A percentile compares a stretch with the other conserved stretches of the same genome.
phyloP scores from a whole-genome alignment of 1,140 invertebrate genomes.

The Apolygus lucorum region DNA sequence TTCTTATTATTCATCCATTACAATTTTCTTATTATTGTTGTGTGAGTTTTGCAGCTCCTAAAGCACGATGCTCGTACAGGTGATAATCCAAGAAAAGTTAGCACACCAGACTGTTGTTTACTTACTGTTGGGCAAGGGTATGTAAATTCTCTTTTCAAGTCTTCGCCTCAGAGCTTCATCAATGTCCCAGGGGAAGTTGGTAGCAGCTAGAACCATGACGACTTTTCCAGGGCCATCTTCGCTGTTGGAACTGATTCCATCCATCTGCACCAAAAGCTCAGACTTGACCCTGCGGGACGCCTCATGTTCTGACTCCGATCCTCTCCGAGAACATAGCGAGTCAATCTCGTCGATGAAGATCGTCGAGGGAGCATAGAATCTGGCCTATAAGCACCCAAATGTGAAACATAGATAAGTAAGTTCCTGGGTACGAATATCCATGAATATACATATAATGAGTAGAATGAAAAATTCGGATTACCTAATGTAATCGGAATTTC shows the following conservation, averaged over 20 bases:
- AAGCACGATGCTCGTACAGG: too few species aligned
- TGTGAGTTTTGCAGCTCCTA: too few species aligned
- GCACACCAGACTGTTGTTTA: too few species aligned
- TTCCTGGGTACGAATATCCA: too few species aligned
- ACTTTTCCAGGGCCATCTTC: constrained; percentile 61
- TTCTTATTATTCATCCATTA: too few species aligned
- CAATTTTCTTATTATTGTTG: too few species aligned
- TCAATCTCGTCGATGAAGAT: constrained; percentile 99
- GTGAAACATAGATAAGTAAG: too few species aligned
- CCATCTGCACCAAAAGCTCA: constrained; percentile 98
- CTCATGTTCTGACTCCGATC: constrained; percentile 96
- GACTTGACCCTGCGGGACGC: constrained; percentile 95
- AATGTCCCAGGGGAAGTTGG: constrained; percentile 99
- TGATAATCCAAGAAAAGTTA: too few species aligned
- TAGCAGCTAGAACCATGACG: constrained; percentile 97
- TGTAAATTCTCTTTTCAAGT: constrained; percentile 97
- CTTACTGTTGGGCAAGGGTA: constrained; percentile 88
- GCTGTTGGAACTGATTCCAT: constrained; percentile 75
- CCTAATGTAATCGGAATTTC: too few species aligned
- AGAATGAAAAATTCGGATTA: too few species aligned
- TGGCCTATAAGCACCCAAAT: too few species aligned
- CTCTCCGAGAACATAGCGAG: constrained; percentile 90
- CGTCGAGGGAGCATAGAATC: constrained; percentile 97
- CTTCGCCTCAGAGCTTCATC: constrained; percentile 92
- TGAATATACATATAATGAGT: too few species aligned